These are phyloP conservation scores for Trichacis sp. DNA, from an alignment of 2,888 invertebrate genomes.

Conservation along the genomic window DNA sequence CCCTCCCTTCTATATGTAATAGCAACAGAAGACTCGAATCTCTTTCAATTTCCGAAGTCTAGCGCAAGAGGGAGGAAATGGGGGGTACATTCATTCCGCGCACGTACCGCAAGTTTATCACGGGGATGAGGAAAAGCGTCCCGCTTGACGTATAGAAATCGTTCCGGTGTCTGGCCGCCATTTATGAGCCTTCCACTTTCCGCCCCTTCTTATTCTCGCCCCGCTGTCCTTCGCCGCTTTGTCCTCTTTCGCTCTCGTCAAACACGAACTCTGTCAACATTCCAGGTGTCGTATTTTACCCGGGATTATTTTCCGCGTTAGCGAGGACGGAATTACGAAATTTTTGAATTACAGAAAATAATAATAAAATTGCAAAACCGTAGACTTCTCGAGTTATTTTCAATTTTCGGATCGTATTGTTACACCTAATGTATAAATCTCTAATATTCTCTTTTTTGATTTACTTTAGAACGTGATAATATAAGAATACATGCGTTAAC, in stretches of 20 bases:
- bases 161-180: slow-evolving; percentile 59
- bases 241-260: not conserved
- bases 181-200: slow-evolving; percentile 53
- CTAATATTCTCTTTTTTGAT: too few relatives aligned
- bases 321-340: too few relatives aligned
- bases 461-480: too few relatives aligned
- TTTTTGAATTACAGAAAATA: too few relatives aligned
- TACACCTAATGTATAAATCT: too few relatives aligned
- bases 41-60: slow-evolving; percentile 39
- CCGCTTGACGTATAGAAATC: slow-evolving; percentile 64
- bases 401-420: too few relatives aligned
- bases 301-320: too few relatives aligned
- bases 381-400: too few relatives aligned
- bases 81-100: slow-evolving; percentile 50
- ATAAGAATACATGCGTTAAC: too few relatives aligned
- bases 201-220: slow-evolving; percentile 17
- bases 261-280: slow-evolving; percentile 4
- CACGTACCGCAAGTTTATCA: slow-evolving; percentile 63
- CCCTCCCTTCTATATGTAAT: slow-evolving; percentile 30
- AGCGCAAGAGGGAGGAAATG: too few relatives aligned
- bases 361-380: too few relatives aligned
- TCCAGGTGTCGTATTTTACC: too few relatives aligned
- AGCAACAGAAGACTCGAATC: slow-evolving; percentile 24
- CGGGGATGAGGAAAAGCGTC: slow-evolving; percentile 47
- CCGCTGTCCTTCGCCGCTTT: slow-evolving; percentile 10